A percentile compares a stretch with the other conserved stretches of the same genome.
Conservation (phyloP, 2,797 vertebrate species). For the Myotis vivesi region DNA sequence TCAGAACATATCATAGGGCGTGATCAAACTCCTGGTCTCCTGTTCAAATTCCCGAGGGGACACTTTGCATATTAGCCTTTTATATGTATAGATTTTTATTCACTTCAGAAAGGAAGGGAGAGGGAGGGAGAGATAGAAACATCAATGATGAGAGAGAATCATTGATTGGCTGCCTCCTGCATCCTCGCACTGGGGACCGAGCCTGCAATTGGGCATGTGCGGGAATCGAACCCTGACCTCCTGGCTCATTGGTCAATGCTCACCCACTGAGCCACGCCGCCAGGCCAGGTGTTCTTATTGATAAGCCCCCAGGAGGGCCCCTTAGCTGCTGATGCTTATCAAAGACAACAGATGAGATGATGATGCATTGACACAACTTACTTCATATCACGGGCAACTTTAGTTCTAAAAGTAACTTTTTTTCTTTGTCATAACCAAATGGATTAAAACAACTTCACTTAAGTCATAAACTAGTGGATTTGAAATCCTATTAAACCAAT, state of each 20-base stretch:
- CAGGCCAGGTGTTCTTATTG: neutral
- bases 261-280: accelerated
- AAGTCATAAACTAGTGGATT: neutral
- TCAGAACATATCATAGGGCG: too few relatives aligned
- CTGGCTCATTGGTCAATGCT: accelerated
- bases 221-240: neutral
- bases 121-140: neutral
- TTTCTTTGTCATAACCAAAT: neutral
- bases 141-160: neutral
- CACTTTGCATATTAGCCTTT: too few relatives aligned
- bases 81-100: neutral
- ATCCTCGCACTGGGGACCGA: neutral
- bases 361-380: neutral
- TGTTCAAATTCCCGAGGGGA: too few relatives aligned
- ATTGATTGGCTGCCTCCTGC: neutral
- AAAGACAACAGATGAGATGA: neutral
- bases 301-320: neutral
- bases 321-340: neutral
- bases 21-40: too few relatives aligned
- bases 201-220: neutral
- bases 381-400: neutral
- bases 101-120: neutral
- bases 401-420: neutral
- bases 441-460: neutral
- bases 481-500: neutral